Conservation (phyloP, 2,888 invertebrate species). For the Tricholauxania praeusta region DNA sequence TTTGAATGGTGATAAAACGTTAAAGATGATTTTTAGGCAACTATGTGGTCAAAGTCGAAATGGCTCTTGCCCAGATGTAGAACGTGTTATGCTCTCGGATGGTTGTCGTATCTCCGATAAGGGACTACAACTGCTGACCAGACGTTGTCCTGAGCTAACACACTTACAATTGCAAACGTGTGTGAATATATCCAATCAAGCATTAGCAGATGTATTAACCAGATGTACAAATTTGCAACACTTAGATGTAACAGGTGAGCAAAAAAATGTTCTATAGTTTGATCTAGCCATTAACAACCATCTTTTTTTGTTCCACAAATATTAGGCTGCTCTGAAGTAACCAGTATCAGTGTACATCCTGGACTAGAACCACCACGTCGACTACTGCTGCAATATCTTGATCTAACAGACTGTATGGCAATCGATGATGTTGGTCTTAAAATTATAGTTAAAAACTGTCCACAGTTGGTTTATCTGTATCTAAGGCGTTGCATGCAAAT, state of each 20-base stretch:
- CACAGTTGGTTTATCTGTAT: slow-evolving; percentile 88
- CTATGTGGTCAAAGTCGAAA: slow-evolving; percentile 76
- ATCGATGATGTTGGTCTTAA: slow-evolving; percentile 88
- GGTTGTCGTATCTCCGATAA: slow-evolving; percentile 82
- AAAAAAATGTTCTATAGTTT: background rate
- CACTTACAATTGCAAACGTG: slow-evolving; percentile 85
- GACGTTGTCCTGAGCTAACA: slow-evolving; percentile 84
- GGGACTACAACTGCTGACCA: slow-evolving; percentile 80
- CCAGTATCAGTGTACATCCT: slow-evolving; percentile 80
- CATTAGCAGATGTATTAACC: slow-evolving; percentile 82
- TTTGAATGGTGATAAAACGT: slow-evolving; percentile 75
- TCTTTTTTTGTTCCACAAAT: background rate
- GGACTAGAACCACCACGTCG: slow-evolving; percentile 75
- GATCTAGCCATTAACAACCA: background rate
- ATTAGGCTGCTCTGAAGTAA: slow-evolving; percentile 80
- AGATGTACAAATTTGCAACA: slow-evolving; percentile 85
- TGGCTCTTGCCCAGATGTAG: slow-evolving; percentile 76
- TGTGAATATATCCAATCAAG: slow-evolving; percentile 79
- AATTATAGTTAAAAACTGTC: slow-evolving; percentile 87
- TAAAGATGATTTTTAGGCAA: slow-evolving; percentile 74
- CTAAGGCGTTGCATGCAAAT: slow-evolving; percentile 89
- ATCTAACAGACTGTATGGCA: slow-evolving; percentile 89
- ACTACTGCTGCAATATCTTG: slow-evolving; percentile 86
- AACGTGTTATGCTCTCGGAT: slow-evolving; percentile 76
- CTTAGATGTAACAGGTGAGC: slow-evolving; percentile 84